Evolutionary conservation across 2,888 invertebrate genomes (phyloP), one percentile per base, ranked within the genome.

Genomic region (Eustalomyia histrio): DNA sequence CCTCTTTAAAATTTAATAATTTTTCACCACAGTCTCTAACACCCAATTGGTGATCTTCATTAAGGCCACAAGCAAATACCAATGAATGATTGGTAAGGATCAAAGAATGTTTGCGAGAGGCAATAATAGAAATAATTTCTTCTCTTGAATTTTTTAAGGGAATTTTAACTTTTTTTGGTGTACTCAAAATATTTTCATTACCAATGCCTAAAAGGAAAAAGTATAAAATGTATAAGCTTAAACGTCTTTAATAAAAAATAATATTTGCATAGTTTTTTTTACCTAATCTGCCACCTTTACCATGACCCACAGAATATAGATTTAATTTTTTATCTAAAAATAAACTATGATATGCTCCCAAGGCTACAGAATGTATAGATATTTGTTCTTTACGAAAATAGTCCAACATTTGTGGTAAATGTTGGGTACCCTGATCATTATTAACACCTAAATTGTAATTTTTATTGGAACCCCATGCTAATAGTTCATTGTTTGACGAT

Each of bases 381-480:
- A 93, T 91, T 78, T 92, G 92, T 10, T 91, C 91, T 79, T 94
- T 93, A 68, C 93, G 93, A 87, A 96, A 95, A 75, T 92, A 92
- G 63, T 94, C 94, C 53, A 95, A 90, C 33, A 94, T 87, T 86
- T 95, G 95, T 0, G 96, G 95, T 7, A 91, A 84, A 67, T 91
- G 90, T 52, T 78, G 78, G 57, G 93, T 90, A 12, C 92, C 92
- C 85, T 95, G 93, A 85, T 94, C 94, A 60, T 93, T 92, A 68
- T 94, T 93, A 29, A 94, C 94, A 1, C 97, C 97, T 9, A 97
- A 92, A 3, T 95, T 96, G 88, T 95, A 96, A 90, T 97, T 97
- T 52, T 93, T 93, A 90, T 97, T 97, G 47, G 93, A 94, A 10
- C 97, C 97, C 96, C 97, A 97, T 0, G 95, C 94, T 84, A 95